Base-by-base conservation (phyloP, 2,113 vertebrate genomes). In the Sigmodon hispidus region DNA sequence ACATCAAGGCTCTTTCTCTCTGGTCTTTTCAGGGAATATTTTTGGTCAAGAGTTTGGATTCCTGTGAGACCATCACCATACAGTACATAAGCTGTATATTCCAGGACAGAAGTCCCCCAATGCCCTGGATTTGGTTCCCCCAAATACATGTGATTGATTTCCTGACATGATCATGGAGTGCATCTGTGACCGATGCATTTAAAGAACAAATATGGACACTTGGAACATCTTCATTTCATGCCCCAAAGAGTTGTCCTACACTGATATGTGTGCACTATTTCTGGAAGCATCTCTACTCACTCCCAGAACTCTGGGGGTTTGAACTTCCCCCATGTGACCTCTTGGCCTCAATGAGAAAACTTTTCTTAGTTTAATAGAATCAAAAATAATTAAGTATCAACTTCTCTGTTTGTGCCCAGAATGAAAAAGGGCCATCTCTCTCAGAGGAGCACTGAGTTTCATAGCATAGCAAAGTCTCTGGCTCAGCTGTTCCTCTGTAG, bases 21-120 rank as follows among this genome's bases (percentile, higher is more conserved):
- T 90, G 69, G 7, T 83, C 31, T n/a, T 87, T 89, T 93, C 48
- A 81, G 40, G 57, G 15, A 45, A 75, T 79, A 61, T n/a, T 29
- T 89, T 93, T 43, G 48, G 29, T 21, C 72, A 73, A 91, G 61
- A 45, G 26, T 36, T 79, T 57, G 52, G 65, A 45, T 92, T 90
- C n/a, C 59, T 21, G 19, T 52, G 45, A 67, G 29, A 59, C 22
- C 34, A 22, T 21, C 21, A 81, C 2, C 29, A n/a, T 34, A 59
- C 17, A 70, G 7, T 81, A 86, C 91, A 48, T 84, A 92, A 95
- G 26, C 57, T 81, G 4, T 79, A 7, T 34, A 2, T 57, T 61
- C 59, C 50, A 45, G 24, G 48, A 5, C 8, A 90, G 22, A 75
- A 55, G 7, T 65, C 22, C 21, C 21, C 40, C 34, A 85, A 76